Percentiles rank a stretch among this genome's conserved stretches.
Conservation (phyloP, 2,113 vertebrate species). For the Fregata magnificens region DNA sequence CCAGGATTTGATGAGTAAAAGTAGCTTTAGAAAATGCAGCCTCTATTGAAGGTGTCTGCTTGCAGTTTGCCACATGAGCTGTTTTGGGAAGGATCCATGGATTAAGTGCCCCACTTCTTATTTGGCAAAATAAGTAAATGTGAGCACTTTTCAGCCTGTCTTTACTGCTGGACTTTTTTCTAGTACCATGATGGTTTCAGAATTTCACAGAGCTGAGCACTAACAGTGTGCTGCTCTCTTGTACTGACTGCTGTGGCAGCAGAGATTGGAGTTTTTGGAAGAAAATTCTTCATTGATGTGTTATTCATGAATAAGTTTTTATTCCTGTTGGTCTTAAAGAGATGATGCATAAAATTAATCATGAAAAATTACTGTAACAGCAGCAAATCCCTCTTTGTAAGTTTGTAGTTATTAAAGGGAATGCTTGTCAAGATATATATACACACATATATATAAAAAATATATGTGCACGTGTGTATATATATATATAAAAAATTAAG, state of each 20-base stretch:
- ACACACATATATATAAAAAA: background rate
- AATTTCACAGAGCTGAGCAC: accelerated
- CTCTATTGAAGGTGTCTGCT: background rate
- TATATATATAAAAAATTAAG: background rate
- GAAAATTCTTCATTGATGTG: background rate
- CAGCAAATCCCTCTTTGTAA: background rate
- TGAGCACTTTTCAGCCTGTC: background rate
- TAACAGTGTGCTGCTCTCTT: background rate
- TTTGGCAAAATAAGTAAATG: background rate
- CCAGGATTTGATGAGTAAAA: background rate
- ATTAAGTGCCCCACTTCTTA: background rate
- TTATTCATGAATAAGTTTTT: background rate
- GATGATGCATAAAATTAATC: background rate
- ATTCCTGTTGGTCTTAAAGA: background rate
- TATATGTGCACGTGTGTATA: too few relatives aligned
- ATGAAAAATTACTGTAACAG: background rate
- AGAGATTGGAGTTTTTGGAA: background rate
- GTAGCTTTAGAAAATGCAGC: background rate
- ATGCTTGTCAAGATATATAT: background rate
- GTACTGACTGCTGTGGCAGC: background rate
- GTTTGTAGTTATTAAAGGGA: background rate
- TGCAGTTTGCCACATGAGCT: background rate
- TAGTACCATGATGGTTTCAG: background rate
- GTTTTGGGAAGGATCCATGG: background rate
- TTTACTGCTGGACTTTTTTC: background rate